phyloP scores from a whole-genome alignment of 2,888 invertebrate genomes.

The Drosophila percnosoma region DNA sequence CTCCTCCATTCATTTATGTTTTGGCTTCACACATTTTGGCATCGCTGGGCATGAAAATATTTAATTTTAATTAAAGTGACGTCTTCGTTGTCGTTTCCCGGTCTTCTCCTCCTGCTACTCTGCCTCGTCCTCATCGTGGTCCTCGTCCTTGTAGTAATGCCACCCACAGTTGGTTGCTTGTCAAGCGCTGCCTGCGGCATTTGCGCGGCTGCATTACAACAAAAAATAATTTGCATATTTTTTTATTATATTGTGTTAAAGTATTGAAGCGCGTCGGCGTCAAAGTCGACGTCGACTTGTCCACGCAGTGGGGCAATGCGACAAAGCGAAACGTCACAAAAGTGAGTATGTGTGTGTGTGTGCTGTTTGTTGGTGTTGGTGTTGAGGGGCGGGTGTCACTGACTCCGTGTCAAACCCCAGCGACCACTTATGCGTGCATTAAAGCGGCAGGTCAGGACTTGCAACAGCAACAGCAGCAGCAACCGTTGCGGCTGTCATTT shows the following conservation, averaged over 20 bases:
- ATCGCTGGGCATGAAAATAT: constrained; percentile 55
- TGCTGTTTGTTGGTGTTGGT: constrained; percentile 5
- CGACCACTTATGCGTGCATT: constrained; percentile 72
- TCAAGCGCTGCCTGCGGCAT: constrained; percentile 39
- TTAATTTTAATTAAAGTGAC: constrained; percentile 72
- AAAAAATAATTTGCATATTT: constrained; percentile 68
- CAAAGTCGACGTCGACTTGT: constrained; percentile 4
- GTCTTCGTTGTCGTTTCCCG: constrained; percentile 20
- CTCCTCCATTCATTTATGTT: background rate
- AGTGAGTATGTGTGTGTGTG: constrained; percentile 14
- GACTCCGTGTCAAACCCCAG: constrained; percentile 57
- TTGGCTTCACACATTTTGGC: constrained; percentile 34
- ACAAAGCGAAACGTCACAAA: constrained; percentile 26
- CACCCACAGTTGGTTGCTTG: constrained; percentile 16
- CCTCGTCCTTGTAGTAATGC: constrained; percentile 3
- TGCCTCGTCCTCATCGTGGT: background rate
- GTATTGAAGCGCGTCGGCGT: constrained; percentile 59
- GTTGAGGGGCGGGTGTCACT: constrained; percentile 28
- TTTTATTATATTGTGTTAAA: constrained; percentile 56
- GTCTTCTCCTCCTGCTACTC: background rate
- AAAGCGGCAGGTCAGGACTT: constrained; percentile 69
- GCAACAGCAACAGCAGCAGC: constrained; percentile 17
- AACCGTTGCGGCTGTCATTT: constrained; percentile 57
- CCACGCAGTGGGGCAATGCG: constrained; percentile 61
- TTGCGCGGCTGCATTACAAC: constrained; percentile 40